Conservation (phyloP, 2,113 vertebrate species). For the cat (Felis catus) region DNA sequence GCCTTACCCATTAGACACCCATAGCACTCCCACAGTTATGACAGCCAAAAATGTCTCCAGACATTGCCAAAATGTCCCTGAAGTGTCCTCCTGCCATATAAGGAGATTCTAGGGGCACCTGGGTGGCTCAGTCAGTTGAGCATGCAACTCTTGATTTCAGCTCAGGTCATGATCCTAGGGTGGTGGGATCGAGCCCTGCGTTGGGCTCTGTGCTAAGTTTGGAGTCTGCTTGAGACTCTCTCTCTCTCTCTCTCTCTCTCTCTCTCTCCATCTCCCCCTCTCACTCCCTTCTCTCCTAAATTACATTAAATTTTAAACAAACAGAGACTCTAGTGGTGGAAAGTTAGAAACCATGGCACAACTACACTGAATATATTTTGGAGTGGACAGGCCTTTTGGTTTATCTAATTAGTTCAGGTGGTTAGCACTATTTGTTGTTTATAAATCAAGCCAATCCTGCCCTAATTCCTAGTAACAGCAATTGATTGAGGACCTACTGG, state of each 20-base stretch:
- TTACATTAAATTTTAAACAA: background rate
- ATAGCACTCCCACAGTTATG: background rate
- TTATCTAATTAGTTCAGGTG: background rate
- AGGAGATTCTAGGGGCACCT: background rate
- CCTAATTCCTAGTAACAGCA: background rate
- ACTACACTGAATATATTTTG: background rate
- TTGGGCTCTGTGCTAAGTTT: too few species aligned
- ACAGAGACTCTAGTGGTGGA: background rate
- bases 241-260: too few species aligned
- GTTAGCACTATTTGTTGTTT: background rate
- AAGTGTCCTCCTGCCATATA: background rate
- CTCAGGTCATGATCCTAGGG: too few species aligned
- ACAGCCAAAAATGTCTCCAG: background rate
- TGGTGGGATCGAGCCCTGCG: too few species aligned
- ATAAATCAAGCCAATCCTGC: background rate
- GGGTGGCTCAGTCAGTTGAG: too few species aligned
- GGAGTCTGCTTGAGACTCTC: too few species aligned
- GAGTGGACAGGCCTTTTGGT: background rate
- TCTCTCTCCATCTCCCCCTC: too few species aligned
- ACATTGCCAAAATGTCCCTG: background rate
- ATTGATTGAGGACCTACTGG: background rate
- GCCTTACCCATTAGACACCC: background rate
- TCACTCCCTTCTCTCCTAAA: too few species aligned
- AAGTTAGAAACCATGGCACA: background rate
- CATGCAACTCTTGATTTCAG: too few species aligned